A percentile compares a stretch with the other conserved stretches of the same genome.
Evolutionary conservation across 1,140 invertebrate species (phyloP).

Genomic region (Drosophila insularis): DNA sequence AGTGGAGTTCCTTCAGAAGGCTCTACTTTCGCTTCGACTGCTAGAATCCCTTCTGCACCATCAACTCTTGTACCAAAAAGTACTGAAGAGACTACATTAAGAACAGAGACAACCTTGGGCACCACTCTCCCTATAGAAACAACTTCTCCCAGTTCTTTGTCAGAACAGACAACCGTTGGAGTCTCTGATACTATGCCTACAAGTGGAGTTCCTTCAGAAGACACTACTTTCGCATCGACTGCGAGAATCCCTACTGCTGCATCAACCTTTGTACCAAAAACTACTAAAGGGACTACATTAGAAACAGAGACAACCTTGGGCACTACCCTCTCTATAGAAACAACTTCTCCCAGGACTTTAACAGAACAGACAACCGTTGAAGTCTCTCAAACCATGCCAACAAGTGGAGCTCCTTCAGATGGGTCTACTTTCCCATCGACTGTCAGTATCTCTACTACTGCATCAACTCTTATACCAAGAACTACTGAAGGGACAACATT

Average conservation of each 20-base stretch:
- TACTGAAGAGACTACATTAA: too few relatives aligned
- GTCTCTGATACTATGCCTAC: too few relatives aligned
- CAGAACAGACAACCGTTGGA: too few relatives aligned
- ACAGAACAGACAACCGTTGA: background rate
- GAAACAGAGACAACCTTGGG: background rate
- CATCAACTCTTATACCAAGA: background rate
- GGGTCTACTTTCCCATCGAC: too few relatives aligned
- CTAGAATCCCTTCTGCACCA: background rate
- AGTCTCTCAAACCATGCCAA: too few relatives aligned
- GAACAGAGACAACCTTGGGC: too few relatives aligned
- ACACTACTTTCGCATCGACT: background rate
- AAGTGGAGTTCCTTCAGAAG: background rate
- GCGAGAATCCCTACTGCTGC: too few relatives aligned
- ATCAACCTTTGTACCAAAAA: background rate
- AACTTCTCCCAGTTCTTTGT: too few relatives aligned
- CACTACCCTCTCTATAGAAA: background rate
- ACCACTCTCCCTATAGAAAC: too few relatives aligned
- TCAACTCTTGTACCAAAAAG: background rate
- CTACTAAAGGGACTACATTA: too few relatives aligned
- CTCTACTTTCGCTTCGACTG: background rate
- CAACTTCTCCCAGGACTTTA: background rate
- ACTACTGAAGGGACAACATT: background rate
- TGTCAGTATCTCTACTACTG: too few relatives aligned
- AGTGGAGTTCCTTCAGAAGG: background rate
- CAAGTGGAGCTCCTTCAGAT: background rate